Percentiles rank a stretch among this genome's conserved stretches.
These are phyloP conservation scores for Huso huso DNA, from an alignment of 2,797 vertebrate genomes.

Conservation along the genomic window DNA sequence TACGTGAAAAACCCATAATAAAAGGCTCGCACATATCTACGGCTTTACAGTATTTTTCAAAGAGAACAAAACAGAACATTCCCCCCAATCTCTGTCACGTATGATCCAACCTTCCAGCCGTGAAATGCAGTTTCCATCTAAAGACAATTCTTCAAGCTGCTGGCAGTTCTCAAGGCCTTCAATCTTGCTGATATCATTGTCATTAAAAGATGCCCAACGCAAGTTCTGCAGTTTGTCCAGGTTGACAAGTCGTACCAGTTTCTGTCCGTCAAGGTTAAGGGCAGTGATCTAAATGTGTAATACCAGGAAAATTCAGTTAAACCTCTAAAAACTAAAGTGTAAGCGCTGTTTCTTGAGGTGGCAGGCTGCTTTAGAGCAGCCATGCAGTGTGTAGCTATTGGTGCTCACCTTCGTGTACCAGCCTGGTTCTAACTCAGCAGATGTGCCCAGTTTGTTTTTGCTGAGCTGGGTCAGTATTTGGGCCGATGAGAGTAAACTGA, in stretches of 20 bases:
- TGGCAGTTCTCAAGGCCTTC: conserved; percentile 65
- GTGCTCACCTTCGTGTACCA: conserved; percentile 62
- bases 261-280: conserved; percentile 70
- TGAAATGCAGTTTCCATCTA: conserved; percentile 71
- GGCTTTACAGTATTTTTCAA: too few relatives aligned
- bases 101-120: conserved; percentile 61
- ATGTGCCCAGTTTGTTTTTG: conserved; percentile 48
- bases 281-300: conserved; percentile 59
- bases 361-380: too few relatives aligned
- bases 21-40: too few relatives aligned
- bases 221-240: conserved; percentile 70
- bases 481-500: conserved; percentile 67
- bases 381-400: too few relatives aligned
- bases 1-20: too few relatives aligned
- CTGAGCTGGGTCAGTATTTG: conserved; percentile 63
- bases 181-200: conserved; percentile 69
- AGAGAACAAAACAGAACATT: not conserved
- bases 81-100: too few relatives aligned
- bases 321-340: not conserved
- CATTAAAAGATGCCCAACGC: conserved; percentile 75
- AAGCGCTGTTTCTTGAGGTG: too few relatives aligned
- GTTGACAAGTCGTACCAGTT: conserved; percentile 64
- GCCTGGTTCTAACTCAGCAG: conserved; percentile 45
- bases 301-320: not conserved
- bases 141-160: conserved; percentile 71